Evolutionary conservation across 1,140 invertebrate genomes (phyloP).

Genomic region (Samia ricini): DNA sequence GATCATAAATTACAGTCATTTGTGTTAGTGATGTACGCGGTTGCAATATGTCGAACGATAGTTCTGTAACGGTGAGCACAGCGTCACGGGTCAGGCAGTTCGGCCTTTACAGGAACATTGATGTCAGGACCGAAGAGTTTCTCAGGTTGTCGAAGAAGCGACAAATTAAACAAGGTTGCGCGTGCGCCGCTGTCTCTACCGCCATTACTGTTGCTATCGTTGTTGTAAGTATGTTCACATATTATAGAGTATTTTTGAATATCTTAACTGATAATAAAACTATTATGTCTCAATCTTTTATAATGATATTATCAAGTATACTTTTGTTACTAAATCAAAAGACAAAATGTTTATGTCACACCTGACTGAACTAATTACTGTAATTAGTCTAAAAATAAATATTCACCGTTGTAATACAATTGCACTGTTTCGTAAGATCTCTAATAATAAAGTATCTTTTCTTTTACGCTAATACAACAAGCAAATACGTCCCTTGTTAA

Average conservation of each 20-base stretch:
- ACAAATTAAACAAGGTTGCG: conserved; percentile 64
- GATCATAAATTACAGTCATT: not conserved
- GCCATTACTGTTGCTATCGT: conserved; percentile 64
- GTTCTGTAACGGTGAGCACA: conserved; percentile 33
- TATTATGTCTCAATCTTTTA: conserved; percentile 4
- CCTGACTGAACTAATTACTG: too few species aligned
- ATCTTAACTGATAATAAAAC: not conserved
- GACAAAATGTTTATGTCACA: too few species aligned
- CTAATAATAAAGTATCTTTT: too few species aligned
- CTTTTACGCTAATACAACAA: too few species aligned
- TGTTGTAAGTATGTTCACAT: conserved; percentile 50
- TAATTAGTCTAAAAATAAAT: too few species aligned
- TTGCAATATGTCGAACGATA: conserved; percentile 56
- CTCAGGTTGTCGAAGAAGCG: conserved; percentile 55
- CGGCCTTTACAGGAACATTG: conserved; percentile 64
- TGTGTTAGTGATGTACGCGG: conserved; percentile 49
- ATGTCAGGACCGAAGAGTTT: conserved; percentile 66
- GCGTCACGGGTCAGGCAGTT: conserved; percentile 53
- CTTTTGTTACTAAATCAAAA: not conserved
- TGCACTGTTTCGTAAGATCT: too few species aligned
- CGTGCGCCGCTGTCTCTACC: conserved; percentile 59
- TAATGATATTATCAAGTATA: not conserved
- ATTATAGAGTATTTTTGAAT: not conserved
- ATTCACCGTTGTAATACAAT: too few species aligned
- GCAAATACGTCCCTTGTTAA: too few species aligned